Evolutionary conservation across 2,888 invertebrate genomes (phyloP), one percentile per base, ranked within the genome.

Genomic region (Ephialtes manifestator): DNA sequence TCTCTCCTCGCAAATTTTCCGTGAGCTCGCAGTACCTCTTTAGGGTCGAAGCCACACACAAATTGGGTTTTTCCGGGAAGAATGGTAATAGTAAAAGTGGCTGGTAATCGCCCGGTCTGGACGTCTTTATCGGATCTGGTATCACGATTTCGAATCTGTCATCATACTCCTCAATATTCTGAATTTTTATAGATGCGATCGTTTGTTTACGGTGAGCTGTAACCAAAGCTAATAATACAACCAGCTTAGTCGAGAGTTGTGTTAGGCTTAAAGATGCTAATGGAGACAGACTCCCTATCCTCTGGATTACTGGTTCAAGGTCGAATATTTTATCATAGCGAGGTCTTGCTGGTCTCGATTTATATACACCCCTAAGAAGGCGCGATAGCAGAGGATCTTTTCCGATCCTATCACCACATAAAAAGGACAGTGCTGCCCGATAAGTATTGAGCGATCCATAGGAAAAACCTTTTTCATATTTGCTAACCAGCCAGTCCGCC

Each of bases 21-120:
- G 5, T 8, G 4, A 39, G 39, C 39, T 39, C 39, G 4, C 8
- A 39, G 10, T 77, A 72, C 5, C 13, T 18, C 48, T 31, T 18
- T n/a, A 65, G 20, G 4, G 46, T 60, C 11, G 35, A n/a, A 10
- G 60, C 78, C 0, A 83, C 72, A 20, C 65, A 83, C 13, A 83
- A 28, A 0, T 65, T n/a, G 15, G 58, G 63, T 5, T 63, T 63
- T 10, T 35, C 24, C 7, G n/a, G 15, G 2, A 65, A 53, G 8
- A n/a, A 53, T 5, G 74, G 67, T 28, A 55, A 18, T 7, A 39
- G 15, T 13, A 53, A n/a, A 4, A 53, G 35, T 5, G 65, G 53
- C 39, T 65, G 80, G 11, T n/a, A 48, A 3, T 20, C 46, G 10
- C 72, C 72, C 18, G 80, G 72, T 20, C 51, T 53, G 0, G 80